Base-by-base conservation (phyloP, 2,888 invertebrate genomes). In the Spatulosminthurus flaviceps region DNA sequence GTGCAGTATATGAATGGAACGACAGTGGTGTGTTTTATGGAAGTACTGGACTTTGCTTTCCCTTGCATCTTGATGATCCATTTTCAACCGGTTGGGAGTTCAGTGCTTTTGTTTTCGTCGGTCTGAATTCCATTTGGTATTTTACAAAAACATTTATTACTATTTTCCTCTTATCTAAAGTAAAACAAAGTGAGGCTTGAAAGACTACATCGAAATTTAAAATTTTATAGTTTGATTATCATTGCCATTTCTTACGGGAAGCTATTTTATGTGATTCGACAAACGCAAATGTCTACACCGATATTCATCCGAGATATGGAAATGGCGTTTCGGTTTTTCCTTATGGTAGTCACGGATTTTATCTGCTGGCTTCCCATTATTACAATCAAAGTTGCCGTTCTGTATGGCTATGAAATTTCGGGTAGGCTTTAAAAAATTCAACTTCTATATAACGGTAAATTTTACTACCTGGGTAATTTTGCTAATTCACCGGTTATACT, bases 321-420 rank as follows among this genome's bases (percentile, higher is more conserved):
- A 84, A 91, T 93, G 86, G 92, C 92, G 0, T 87, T 92, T 26
- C 87, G 91, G 81, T 92, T 93, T 86, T 92, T 92, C 86, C 90
- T 92, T 85, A 92, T 93, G 82, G 92, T 93, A 0, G 86, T 92
- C 29, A 92, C 92, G 0, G 92, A 93, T 86, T 90, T 90, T n/a
- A 87, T 90, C 77, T 93, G 93, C 86, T 93, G 93, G 93, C 89
- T 90, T 19, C 93, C 93, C 9, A 92, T 93, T 74, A 91, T 92
- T 51, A 86, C 89, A 29, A 88, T 92, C 79, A 93, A 93, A 87
- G 88, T 91, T 70, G 87, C 90, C 82, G 92, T 92, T 1, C 89
- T 92, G 82, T 87, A 88, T 51, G 88, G 89, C 69, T 87, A 89
- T 75, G 88, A 88, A 82, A 89, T 92, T 80, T 89, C 91, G 79